Evolutionary conservation across 2,888 invertebrate genomes (phyloP), one percentile per base, ranked within the genome.

Genomic region (Xestobium rufovillosum): DNA sequence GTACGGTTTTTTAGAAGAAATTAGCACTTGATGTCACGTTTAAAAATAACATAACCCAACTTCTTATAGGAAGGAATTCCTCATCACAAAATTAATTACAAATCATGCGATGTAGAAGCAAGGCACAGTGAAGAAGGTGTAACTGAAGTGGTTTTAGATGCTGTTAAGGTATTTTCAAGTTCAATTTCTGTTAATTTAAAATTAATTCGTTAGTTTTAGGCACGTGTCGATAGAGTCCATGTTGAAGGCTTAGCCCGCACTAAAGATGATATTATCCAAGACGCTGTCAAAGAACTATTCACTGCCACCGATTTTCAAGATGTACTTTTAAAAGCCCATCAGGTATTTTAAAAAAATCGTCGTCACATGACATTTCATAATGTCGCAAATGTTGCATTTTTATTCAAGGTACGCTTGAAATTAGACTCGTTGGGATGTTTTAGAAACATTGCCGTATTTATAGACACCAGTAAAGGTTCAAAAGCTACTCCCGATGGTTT

Each of bases 351-450:
- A 10, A 3, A 10, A n/a, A 31, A 28, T 31, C 8, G 14, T 34
- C 2, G 9, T 28, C 19, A 27, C 33, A 14, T 6, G 19, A 8
- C 3, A 12, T 12, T 26, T 28, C 14, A 34, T 23, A 26, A 3
- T 26, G 26, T 35, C 8, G 35, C 14, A 9, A n/a, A 14, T n/a
- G 2, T 37, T 4, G 11, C 2, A 10, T 10, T 26, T 31, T 14
- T 29, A 28, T 68, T 70, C 32, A 68, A 81, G 66, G 83, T 84
- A 8, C 77, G 83, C 34, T 69, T 75, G 11, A 83, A 83, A 46
- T 68, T 95, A 37, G 83, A 87, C 56, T 76, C 80, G 34, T 71
- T 94, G 50, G 94, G 92, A 3, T 87, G 95, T 56, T 96, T 96
- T 65, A 83, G 83, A 41, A 82, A 83, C 53, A 80, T 95, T 34